Conservation (phyloP, 1,140 invertebrate genomes). For the Lerema accius region DNA sequence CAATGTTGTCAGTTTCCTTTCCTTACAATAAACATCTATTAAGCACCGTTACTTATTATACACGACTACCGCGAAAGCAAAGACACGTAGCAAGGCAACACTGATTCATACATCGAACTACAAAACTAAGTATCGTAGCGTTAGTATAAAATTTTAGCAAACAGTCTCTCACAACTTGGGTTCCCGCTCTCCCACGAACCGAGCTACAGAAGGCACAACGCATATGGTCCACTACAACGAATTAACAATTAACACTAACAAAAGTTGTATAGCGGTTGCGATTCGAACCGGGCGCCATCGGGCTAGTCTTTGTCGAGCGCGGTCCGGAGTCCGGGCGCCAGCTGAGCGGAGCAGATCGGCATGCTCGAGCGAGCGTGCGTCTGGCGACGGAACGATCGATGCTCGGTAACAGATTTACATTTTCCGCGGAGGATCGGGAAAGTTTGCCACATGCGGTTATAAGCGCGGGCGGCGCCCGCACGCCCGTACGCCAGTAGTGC, state of each 20-base stretch:
- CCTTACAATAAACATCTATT: conserved; percentile 23
- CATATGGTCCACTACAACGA: conserved; percentile 70
- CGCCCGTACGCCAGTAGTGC: conserved; percentile 77
- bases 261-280: conserved; percentile 52
- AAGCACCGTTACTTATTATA: conserved; percentile 70
- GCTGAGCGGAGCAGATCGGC: conserved; percentile 73
- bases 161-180: conserved; percentile 42
- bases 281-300: conserved; percentile 52
- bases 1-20: background rate
- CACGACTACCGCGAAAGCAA: conserved; percentile 75
- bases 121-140: conserved; percentile 63
- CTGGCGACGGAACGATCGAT: conserved; percentile 73
- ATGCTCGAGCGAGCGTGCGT: conserved; percentile 66
- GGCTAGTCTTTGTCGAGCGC: conserved; percentile 69
- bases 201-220: conserved; percentile 72
- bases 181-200: conserved; percentile 48
- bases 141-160: conserved; percentile 57
- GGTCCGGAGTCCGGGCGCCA: conserved; percentile 71
- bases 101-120: conserved; percentile 63
- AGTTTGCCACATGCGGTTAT: conserved; percentile 69
- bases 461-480: conserved; percentile 65
- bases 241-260: conserved; percentile 67
- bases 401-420: conserved; percentile 77
- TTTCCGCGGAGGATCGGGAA: conserved; percentile 77
- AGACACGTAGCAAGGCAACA: conserved; percentile 81